These are phyloP conservation scores for Trachymyrmex cornetzi DNA, from an alignment of 1,140 invertebrate species.

Conservation along the genomic window DNA sequence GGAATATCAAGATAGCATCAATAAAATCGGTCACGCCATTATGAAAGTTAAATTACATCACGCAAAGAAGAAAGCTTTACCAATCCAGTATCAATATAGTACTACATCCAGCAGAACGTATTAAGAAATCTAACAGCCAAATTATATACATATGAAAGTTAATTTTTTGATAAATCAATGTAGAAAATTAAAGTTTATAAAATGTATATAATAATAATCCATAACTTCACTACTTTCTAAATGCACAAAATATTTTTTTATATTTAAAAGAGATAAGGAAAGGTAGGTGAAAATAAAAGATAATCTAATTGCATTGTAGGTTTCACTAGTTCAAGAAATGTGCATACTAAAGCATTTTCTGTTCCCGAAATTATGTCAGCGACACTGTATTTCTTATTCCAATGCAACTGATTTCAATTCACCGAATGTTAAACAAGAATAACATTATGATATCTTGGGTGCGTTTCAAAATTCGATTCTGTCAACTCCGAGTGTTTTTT, in stretches of 20 bases:
- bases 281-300: too few relatives aligned
- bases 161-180: not conserved
- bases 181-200: not conserved
- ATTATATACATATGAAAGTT: not conserved
- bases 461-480: too few relatives aligned
- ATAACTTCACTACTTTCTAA: not conserved
- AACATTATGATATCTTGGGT: too few relatives aligned
- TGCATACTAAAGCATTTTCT: too few relatives aligned
- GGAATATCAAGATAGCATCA: conserved; percentile 88
- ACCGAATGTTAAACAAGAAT: too few relatives aligned
- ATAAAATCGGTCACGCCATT: conserved; percentile 87
- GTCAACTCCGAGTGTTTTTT: too few relatives aligned
- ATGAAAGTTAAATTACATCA: conserved; percentile 87
- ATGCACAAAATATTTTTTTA: not conserved
- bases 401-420: too few relatives aligned
- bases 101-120: not conserved
- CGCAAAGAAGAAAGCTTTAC: not conserved
- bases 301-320: not conserved
- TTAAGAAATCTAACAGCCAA: not conserved
- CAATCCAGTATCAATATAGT: not conserved
- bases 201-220: not conserved
- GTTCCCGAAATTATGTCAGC: too few relatives aligned
- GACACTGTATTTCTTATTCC: too few relatives aligned
- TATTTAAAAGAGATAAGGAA: not conserved
- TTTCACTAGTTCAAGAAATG: too few relatives aligned